Evolutionary conservation across 1,140 invertebrate genomes (phyloP).

Genomic region (Littorina saxatilis): DNA sequence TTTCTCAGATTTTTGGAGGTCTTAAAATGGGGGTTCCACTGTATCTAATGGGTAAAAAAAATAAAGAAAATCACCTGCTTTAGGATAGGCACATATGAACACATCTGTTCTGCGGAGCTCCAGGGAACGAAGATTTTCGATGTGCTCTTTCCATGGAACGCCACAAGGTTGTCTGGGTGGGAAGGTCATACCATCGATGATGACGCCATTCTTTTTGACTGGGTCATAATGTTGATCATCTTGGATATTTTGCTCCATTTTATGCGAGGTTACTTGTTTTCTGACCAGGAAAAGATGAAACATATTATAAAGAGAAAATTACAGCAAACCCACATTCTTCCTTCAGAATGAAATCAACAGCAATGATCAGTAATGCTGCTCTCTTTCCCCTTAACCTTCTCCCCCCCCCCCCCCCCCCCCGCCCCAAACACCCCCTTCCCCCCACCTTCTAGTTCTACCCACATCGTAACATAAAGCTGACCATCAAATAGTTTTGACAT

Average conservation of each 20-base stretch:
- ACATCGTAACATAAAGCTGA: too few relatives aligned
- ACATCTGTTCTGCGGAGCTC: constrained; percentile 9
- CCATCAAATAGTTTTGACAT: too few relatives aligned
- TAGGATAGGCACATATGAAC: constrained; percentile 27
- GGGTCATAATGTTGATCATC: not conserved
- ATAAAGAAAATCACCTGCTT: not conserved
- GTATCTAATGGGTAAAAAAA: not conserved
- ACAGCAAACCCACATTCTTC: not conserved
- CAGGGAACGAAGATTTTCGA: not conserved
- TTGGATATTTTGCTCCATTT: not conserved
- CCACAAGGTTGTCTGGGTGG: not conserved
- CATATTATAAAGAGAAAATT: not conserved
- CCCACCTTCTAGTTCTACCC: too few relatives aligned
- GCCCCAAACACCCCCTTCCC: too few relatives aligned
- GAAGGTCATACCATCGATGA: constrained; percentile 7
- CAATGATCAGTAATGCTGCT: not conserved
- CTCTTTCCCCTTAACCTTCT: not conserved
- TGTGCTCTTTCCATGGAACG: constrained; percentile 1
- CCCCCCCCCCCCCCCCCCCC: too few relatives aligned
- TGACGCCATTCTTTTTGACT: constrained; percentile 9
- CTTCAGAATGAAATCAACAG: not conserved
- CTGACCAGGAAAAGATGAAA: not conserved
- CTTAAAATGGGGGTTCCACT: too few relatives aligned
- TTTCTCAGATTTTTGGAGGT: too few relatives aligned
- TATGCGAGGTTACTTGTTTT: not conserved